Evolutionary conservation across 2,113 vertebrate genomes (phyloP), one percentile per base, ranked within the genome.

Genomic region (Sinocyclocheilus rhinocerous): DNA sequence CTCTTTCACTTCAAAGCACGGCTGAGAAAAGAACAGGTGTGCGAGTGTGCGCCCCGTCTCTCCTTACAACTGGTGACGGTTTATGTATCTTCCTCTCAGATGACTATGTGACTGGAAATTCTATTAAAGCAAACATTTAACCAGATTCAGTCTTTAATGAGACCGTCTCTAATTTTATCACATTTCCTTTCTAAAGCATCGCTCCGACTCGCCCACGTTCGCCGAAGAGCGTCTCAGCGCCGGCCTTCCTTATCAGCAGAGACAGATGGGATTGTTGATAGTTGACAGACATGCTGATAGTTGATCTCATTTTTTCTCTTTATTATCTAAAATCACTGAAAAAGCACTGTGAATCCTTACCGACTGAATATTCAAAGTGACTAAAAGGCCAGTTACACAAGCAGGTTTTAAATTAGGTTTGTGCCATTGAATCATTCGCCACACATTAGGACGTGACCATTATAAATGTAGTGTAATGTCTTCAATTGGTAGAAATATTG

Each of bases 211-310:
- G 65, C 90, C 85, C 84, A 90, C 36, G 90, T 85, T 86, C 91
- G 73, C 83, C 76, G 90, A 90, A 91, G 87, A 61, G 72, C 63
- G 36, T 89, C 87, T 84, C 91, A 89, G 86, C 90, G 76, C 29
- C 55, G 87, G 91, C 84, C 79, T 84, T 87, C 87, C 92, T 93
- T 95, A 95, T 94, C 93, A 85, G 90, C 13, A 89, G 91, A 93
- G 92, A 93, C 93, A 95, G 94, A 95, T 95, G 94, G 92, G 92
- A 91, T 92, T 94, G 92, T 93, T 91, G 93, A 95, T 95, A 94
- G 92, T 91, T 93, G 94, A 94, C 94, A 93, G 93, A 94, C 94
- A 94, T 90, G 90, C 90, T 92, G 93, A 95, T 94, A 93, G 92
- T 85, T 89, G 91, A 93, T 95, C 94, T 95, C 83, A 89, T 90